phyloP scores from a whole-genome alignment of 2,888 invertebrate species.

The Periphyllus acericola region DNA sequence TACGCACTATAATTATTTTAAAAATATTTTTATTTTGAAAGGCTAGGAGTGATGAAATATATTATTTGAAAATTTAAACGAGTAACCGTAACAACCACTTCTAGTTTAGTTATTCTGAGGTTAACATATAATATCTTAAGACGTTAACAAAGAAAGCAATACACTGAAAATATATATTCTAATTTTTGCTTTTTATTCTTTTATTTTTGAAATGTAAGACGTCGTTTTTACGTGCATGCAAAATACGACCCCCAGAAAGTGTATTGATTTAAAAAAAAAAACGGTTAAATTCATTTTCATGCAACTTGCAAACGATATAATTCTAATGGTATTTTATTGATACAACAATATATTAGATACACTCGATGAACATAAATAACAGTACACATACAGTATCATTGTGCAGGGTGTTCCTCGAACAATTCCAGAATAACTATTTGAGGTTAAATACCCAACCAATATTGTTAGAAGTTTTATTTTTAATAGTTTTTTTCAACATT shows the following conservation, averaged over 20 bases:
- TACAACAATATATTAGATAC: no score
- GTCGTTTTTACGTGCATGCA: neutral
- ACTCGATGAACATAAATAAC: no score
- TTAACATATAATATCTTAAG: neutral
- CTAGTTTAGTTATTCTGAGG: neutral
- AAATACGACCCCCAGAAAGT: neutral
- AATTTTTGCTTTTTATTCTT: neutral
- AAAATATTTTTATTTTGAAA: neutral
- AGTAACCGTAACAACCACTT: neutral
- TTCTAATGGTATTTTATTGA: no score
- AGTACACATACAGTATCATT: no score
- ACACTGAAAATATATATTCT: neutral
- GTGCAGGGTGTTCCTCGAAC: no score
- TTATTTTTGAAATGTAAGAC: neutral
- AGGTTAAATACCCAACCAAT: no score
- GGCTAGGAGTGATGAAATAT: neutral
- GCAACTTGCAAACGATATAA: neutral
- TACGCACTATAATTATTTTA: no score
- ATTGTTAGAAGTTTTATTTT: no score
- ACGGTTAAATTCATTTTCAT: neutral
- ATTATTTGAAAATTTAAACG: neutral
- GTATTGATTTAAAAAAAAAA: neutral
- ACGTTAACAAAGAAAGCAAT: no score
- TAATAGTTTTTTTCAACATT: no score
- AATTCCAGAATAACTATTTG: no score